These are phyloP conservation scores for Holothuria leucospilota DNA, from an alignment of 53 echinoderm and acorn worm species.

Conservation along the genomic window DNA sequence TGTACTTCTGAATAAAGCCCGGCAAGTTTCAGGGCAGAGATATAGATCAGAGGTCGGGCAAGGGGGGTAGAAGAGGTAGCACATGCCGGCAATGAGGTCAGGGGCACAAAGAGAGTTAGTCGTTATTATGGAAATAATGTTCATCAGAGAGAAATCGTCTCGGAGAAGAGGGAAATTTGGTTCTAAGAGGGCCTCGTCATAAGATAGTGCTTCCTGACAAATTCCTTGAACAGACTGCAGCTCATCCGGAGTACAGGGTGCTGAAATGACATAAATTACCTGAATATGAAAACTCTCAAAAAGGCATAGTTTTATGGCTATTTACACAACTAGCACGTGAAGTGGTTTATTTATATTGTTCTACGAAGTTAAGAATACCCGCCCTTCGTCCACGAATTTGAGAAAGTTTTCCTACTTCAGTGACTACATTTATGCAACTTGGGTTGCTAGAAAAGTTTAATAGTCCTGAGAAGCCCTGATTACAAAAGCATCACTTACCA, in stretches of 20 bases:
- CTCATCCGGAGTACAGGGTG: conserved; percentile 1
- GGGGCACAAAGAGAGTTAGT: not conserved
- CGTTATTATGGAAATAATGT: not conserved
- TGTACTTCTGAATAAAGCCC: not conserved
- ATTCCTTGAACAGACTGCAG: not conserved
- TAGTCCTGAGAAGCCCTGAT: too few relatives aligned
- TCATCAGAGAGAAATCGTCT: not conserved
- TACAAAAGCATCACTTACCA: too few relatives aligned
- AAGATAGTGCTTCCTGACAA: not conserved
- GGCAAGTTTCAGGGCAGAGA: conserved; percentile 29
- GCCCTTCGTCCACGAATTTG: too few relatives aligned
- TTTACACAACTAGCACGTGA: too few relatives aligned
- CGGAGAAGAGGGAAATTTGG: not conserved
- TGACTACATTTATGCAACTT: too few relatives aligned
- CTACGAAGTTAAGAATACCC: too few relatives aligned
- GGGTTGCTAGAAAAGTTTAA: too few relatives aligned
- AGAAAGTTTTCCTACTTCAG: too few relatives aligned
- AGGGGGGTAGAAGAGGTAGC: conserved; percentile 22
- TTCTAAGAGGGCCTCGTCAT: not conserved
- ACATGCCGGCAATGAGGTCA: not conserved
- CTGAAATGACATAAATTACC: not conserved
- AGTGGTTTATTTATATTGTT: too few relatives aligned
- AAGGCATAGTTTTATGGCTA: too few relatives aligned
- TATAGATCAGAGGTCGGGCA: conserved; percentile 17
- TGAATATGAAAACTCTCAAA: too few relatives aligned